Percentiles rank a stretch among this genome's conserved stretches.
Conservation (phyloP, 2,797 vertebrate species). For the Rhadinocentrus ornatus region DNA sequence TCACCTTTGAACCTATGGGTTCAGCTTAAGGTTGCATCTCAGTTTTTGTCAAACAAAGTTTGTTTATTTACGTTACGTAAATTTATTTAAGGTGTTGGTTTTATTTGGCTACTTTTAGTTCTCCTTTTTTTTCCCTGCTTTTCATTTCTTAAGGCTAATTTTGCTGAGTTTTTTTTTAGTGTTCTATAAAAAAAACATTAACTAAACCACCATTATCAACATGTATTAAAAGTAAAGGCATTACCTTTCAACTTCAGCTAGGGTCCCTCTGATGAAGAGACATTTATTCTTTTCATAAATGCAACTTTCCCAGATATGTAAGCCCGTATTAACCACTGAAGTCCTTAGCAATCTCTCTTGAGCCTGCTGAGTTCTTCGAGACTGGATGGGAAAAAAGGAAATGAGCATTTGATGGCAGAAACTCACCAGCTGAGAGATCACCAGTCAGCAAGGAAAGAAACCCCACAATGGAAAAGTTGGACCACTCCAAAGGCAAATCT, state of each 20-base stretch:
- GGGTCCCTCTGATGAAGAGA: background rate
- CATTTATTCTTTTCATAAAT: constrained; percentile 23
- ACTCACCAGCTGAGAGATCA: constrained; percentile 31
- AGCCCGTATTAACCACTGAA: constrained; percentile 53
- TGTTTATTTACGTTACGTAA: too few species aligned
- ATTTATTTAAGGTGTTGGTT: background rate
- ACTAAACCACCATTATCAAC: background rate
- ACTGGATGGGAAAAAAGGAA: constrained; percentile 10
- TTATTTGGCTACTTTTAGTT: background rate
- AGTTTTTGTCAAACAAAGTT: background rate
- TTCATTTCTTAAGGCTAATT: background rate
- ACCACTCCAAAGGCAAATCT: constrained; percentile 20
- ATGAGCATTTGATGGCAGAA: constrained; percentile 14
- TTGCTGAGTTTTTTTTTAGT: background rate
- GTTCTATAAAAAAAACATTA: background rate
- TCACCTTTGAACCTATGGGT: background rate
- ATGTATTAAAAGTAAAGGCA: background rate
- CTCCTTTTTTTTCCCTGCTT: too few species aligned
- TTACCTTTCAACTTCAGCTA: background rate
- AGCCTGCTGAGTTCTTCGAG: constrained; percentile 40
- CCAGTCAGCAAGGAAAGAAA: constrained; percentile 47
- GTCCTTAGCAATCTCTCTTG: constrained; percentile 62
- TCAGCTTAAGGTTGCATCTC: background rate
- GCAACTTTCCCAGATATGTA: constrained; percentile 46
- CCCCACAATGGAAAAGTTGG: constrained; percentile 22